Evolutionary conservation across 2,113 vertebrate species (phyloP), one percentile per base, ranked within the genome.

Genomic region (Coracopsis vasa): DNA sequence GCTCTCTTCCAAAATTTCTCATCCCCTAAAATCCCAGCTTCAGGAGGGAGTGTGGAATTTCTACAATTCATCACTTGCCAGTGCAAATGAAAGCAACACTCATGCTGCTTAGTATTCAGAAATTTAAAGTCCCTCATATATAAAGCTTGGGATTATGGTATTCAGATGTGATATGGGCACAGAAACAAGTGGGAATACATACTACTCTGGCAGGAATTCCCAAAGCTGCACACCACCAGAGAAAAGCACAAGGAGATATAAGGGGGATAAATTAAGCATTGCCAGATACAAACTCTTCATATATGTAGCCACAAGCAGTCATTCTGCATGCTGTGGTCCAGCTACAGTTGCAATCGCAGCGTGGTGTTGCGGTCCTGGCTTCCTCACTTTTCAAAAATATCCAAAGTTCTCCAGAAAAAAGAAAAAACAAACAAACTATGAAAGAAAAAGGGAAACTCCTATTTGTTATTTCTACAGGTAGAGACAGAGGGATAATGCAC

Each of bases 331-430:
- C 12, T 58, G 37, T 25, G 4, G 28, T 44, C 1, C 1, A 61
- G 16, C 41, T 31, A 28, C 23, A 10, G 10, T 56, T 0, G 0
- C 35, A 5, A 4, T 58, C 13, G 51, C 8, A 33, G 29, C 0
- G 0, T 23, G 39, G 15, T 65, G 19, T 3, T 37, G 28, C 1
- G 0, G 13, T 92, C 29, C 35, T 44, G 39, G 48, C 25, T 45
- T 60, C 29, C 33, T 18, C 37, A 24, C 5, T 11, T 25, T 39
- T 44, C 11, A 79, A 33, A 56, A 75, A 81, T 14, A 66, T 3
- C 24, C 33, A 10, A 54, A 19, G 11, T 24, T 58, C n/a, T 66
- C 51, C 10, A 67, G 62, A 10, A 1, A 13, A 61, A 35, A 20
- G 13, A 42, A 35, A 37, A 60, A 12, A 6, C 9, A 20, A 25